A percentile compares a stretch with the other conserved stretches of the same genome.
Conservation (phyloP, 2,888 invertebrate species). For the Drosophila aldrichi region DNA sequence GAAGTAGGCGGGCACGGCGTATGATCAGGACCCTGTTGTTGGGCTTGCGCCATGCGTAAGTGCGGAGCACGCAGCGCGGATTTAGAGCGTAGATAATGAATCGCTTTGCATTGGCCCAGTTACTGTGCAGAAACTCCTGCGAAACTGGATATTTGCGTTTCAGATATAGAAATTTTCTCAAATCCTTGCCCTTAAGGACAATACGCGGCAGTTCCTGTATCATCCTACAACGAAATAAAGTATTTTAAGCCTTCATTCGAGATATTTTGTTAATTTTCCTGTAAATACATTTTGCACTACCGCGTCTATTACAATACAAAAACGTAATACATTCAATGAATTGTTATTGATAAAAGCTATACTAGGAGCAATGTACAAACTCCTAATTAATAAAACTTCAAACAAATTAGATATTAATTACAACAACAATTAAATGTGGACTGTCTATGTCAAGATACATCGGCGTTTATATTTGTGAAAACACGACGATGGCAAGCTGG, state of each 20-base stretch:
- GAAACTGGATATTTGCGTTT: constrained; percentile 81
- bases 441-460: not conserved
- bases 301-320: not conserved
- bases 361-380: not conserved
- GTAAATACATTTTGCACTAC: not conserved
- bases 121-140: constrained; percentile 65
- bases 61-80: constrained; percentile 76
- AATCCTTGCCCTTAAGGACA: constrained; percentile 57
- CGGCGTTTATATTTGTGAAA: not conserved
- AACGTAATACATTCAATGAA: not conserved
- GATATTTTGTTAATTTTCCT: not conserved
- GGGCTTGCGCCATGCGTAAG: constrained; percentile 69
- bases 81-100: constrained; percentile 76
- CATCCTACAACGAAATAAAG: constrained; percentile 44
- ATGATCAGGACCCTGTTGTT: constrained; percentile 66
- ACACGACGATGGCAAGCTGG: constrained; percentile 9
- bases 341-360: not conserved
- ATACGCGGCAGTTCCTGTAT: constrained; percentile 53
- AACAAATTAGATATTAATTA: not conserved
- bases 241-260: not conserved
- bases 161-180: constrained; percentile 64
- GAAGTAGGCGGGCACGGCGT: constrained; percentile 63
- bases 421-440: not conserved
- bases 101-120: constrained; percentile 74
- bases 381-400: not conserved